Conservation (phyloP, 1,140 invertebrate species). For the Macrosteles quadrilineatus region DNA sequence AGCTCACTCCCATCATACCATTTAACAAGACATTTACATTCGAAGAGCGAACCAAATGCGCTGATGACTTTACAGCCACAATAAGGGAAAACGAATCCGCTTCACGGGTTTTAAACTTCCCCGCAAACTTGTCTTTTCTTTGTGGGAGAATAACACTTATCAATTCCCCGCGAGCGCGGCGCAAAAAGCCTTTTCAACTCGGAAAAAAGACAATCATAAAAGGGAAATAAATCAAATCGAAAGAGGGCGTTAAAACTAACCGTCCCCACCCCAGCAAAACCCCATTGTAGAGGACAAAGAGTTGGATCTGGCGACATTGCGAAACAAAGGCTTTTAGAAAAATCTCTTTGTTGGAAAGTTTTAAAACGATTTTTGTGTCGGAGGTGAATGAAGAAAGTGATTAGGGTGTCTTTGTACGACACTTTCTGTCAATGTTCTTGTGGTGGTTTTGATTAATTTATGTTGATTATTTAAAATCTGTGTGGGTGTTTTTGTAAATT, state of each 20-base stretch:
- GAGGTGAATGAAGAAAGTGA: neutral
- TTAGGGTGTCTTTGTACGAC: no score
- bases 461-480: no score
- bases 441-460: no score
- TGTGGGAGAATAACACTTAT: conserved; percentile 2
- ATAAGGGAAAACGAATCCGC: neutral
- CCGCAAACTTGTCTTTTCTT: neutral
- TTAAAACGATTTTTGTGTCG: conserved; percentile 7
- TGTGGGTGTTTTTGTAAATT: no score
- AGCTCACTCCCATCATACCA: no score
- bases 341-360: neutral
- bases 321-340: neutral
- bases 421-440: no score
- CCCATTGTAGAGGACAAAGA: neutral
- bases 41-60: no score
- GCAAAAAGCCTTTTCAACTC: conserved; percentile 5
- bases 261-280: neutral
- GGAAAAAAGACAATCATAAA: conserved; percentile 14
- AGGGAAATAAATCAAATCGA: conserved; percentile 16
- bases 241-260: conserved; percentile 10
- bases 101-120: neutral
- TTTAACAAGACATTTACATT: no score
- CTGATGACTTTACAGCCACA: neutral
- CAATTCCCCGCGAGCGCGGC: neutral
- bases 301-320: neutral